A percentile compares a stretch with the other conserved stretches of the same genome.
phyloP scores from a whole-genome alignment of 2,888 invertebrate species.

The Latrodectus elegans region DNA sequence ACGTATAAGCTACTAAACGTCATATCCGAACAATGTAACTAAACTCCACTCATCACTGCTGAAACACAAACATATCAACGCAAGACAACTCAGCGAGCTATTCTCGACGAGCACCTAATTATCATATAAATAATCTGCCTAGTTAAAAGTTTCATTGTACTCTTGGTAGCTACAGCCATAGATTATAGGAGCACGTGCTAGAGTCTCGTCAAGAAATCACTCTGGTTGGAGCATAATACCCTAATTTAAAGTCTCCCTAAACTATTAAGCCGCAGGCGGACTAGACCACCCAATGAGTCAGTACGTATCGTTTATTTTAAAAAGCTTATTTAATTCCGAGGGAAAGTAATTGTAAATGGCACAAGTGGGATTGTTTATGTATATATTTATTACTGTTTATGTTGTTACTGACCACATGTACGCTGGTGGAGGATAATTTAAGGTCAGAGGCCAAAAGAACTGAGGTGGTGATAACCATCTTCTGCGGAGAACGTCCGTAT shows the following conservation, averaged over 20 bases:
- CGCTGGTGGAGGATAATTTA: conserved; percentile 52
- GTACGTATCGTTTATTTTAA: conserved; percentile 49
- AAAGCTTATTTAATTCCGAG: conserved; percentile 56
- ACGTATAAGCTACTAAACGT: conserved; percentile 45
- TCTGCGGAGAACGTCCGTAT: conserved; percentile 19
- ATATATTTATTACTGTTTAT: conserved; percentile 63
- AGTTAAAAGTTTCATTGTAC: conserved; percentile 61
- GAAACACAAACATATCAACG: conserved; percentile 33
- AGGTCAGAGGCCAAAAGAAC: conserved; percentile 42
- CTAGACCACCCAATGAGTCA: conserved; percentile 64
- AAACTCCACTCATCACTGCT: conserved; percentile 37
- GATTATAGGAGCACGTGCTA: conserved; percentile 54
- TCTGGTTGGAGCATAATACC: conserved; percentile 59
- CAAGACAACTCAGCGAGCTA: neutral
- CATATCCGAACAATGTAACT: conserved; percentile 16
- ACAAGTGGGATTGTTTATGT: conserved; percentile 65
- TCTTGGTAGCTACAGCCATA: conserved; percentile 24
- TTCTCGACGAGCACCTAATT: conserved; percentile 49
- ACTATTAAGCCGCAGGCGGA: conserved; percentile 59
- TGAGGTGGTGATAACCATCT: conserved; percentile 57
- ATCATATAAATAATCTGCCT: conserved; percentile 65
- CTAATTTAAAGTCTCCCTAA: conserved; percentile 67
- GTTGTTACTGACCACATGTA: conserved; percentile 60
- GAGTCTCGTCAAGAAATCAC: conserved; percentile 57
- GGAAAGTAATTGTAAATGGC: conserved; percentile 65